Evolutionary conservation across 2,888 invertebrate genomes (phyloP).

Genomic region (Salticus scenicus): DNA sequence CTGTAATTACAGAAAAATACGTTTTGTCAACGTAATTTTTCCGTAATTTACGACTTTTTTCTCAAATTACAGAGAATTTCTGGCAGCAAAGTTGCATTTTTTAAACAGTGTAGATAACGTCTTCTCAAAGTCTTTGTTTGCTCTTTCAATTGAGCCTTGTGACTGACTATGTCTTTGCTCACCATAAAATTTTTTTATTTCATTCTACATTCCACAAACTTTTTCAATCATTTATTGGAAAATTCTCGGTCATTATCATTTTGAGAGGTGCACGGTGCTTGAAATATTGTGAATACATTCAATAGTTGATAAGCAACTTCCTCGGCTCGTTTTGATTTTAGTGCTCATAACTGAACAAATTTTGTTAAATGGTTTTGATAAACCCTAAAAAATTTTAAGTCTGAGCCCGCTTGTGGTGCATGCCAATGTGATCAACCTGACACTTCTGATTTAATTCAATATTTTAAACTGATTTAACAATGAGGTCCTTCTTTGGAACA

Average conservation of each 20-base stretch:
- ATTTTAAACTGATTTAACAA: not conserved
- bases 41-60: too few relatives aligned
- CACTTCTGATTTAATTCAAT: not conserved
- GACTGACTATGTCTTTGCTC: constrained; percentile 23
- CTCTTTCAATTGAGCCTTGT: constrained; percentile 22
- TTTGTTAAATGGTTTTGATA: constrained; percentile 19
- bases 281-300: constrained; percentile 47
- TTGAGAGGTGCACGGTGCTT: constrained; percentile 23
- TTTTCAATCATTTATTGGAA: too few relatives aligned
- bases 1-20: too few relatives aligned
- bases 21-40: too few relatives aligned
- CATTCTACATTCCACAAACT: too few relatives aligned
- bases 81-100: too few relatives aligned
- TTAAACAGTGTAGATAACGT: constrained; percentile 46
- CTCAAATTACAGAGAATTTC: too few relatives aligned
- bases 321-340: constrained; percentile 61
- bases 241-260: too few relatives aligned
- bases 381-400: not conserved
- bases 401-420: not conserved
- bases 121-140: constrained; percentile 45
- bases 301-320: constrained; percentile 49
- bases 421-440: not conserved
- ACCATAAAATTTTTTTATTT: constrained; percentile 4
- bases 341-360: constrained; percentile 44
- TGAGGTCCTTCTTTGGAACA: not conserved